Conservation (phyloP, 2,113 vertebrate genomes). For the Indri indri region DNA sequence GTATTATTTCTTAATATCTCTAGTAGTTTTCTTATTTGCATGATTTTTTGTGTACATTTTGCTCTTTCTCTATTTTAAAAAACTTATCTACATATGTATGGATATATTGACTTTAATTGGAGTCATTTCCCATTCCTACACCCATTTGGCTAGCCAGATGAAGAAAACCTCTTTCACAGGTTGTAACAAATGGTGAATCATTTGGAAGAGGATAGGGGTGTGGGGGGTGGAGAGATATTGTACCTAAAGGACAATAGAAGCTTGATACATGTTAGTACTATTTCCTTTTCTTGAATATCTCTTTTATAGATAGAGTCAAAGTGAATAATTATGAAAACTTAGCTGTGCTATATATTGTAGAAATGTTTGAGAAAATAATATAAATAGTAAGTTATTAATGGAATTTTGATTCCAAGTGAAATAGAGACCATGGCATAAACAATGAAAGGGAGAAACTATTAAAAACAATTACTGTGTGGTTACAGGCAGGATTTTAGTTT, state of each 20-base stretch:
- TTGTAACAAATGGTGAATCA: neutral
- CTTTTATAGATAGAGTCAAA: constrained; percentile 41
- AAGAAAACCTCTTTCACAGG: neutral
- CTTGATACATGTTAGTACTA: neutral
- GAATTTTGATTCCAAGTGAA: constrained; percentile 61
- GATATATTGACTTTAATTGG: neutral
- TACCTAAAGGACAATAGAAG: neutral
- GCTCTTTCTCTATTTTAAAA: neutral
- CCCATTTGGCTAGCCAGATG: neutral
- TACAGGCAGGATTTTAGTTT: constrained; percentile 18
- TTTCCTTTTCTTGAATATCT: constrained; percentile 23
- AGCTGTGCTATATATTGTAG: neutral
- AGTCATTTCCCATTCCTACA: neutral
- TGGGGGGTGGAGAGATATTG: neutral
- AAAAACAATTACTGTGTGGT: constrained; percentile 26
- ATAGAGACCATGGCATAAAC: constrained; percentile 40
- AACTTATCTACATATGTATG: neutral
- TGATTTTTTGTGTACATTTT: constrained; percentile 3
- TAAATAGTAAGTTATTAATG: constrained; percentile 59
- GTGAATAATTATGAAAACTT: constrained; percentile 45
- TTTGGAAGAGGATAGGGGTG: neutral
- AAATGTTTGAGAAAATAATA: constrained; percentile 9
- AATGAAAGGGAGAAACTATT: neutral
- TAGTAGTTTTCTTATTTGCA: neutral
- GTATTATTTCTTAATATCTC: neutral